Percentiles rank a stretch among this genome's conserved stretches.
phyloP scores from a whole-genome alignment of 2,113 vertebrate species.

The Mirounga angustirostris region DNA sequence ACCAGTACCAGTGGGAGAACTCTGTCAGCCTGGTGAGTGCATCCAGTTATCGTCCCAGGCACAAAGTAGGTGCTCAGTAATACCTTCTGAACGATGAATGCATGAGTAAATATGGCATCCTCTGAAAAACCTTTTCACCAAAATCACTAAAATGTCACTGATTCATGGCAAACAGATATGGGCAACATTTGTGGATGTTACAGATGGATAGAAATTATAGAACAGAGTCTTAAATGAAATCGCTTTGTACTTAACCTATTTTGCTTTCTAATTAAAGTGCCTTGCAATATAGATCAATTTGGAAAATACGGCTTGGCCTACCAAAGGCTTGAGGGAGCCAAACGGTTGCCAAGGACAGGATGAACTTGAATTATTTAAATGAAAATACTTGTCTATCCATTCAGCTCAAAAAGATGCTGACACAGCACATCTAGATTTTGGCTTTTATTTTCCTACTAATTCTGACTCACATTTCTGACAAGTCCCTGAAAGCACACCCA shows the following conservation, averaged over 20 bases:
- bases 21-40: background rate
- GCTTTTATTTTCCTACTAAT: slow-evolving; percentile 47
- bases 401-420: slow-evolving; percentile 34
- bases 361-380: slow-evolving; percentile 71
- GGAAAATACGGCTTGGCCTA: slow-evolving; percentile 39
- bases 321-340: background rate
- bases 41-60: background rate
- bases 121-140: background rate
- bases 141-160: background rate
- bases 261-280: slow-evolving; percentile 62
- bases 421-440: background rate
- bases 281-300: slow-evolving; percentile 63
- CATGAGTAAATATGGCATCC: background rate
- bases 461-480: slow-evolving; percentile 34
- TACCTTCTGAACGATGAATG: background rate
- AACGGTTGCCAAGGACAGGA: slow-evolving; percentile 66
- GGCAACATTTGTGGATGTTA: background rate
- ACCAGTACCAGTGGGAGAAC: background rate
- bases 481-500: background rate
- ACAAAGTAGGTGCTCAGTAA: background rate
- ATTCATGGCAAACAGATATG: background rate
- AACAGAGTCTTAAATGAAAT: slow-evolving; percentile 65
- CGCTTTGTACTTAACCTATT: background rate
- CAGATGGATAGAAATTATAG: slow-evolving; percentile 46
- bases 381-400: slow-evolving; percentile 24